phyloP scores from a whole-genome alignment of 2,888 invertebrate species.

The Formica aserva region DNA sequence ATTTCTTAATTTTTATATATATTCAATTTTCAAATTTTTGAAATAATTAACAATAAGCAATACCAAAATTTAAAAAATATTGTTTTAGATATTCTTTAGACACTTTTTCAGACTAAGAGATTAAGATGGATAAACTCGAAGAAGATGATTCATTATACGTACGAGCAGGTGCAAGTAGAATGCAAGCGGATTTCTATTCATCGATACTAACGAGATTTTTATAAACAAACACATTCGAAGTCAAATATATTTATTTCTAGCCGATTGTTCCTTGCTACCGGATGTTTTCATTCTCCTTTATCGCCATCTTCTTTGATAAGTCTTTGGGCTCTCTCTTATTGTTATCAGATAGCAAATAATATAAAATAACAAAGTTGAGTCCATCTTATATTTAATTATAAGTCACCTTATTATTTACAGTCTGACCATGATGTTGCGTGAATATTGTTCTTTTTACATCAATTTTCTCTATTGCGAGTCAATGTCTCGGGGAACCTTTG shows the following conservation, averaged over 20 bases:
- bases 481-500: slow-evolving; percentile 17
- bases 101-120: neutral
- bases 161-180: slow-evolving; percentile 23
- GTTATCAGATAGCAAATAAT: slow-evolving; percentile 17
- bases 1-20: neutral
- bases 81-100: neutral
- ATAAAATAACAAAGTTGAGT: slow-evolving; percentile 30
- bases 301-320: neutral
- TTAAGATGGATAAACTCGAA: neutral
- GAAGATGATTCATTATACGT: neutral
- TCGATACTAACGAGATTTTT: slow-evolving; percentile 42
- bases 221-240: slow-evolving; percentile 22
- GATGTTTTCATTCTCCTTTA: neutral
- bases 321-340: neutral
- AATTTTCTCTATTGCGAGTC: slow-evolving; percentile 10
- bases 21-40: neutral
- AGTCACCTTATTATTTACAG: slow-evolving; percentile 9
- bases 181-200: slow-evolving; percentile 41
- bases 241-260: slow-evolving; percentile 14
- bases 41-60: neutral
- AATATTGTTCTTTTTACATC: neutral
- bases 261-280: slow-evolving; percentile 30
- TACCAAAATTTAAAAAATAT: neutral
- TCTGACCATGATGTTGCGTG: slow-evolving; percentile 8
- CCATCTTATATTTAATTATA: slow-evolving; percentile 18